These are phyloP conservation scores for Eremophila alpestris DNA, from an alignment of 2,797 vertebrate genomes.

Conservation along the genomic window DNA sequence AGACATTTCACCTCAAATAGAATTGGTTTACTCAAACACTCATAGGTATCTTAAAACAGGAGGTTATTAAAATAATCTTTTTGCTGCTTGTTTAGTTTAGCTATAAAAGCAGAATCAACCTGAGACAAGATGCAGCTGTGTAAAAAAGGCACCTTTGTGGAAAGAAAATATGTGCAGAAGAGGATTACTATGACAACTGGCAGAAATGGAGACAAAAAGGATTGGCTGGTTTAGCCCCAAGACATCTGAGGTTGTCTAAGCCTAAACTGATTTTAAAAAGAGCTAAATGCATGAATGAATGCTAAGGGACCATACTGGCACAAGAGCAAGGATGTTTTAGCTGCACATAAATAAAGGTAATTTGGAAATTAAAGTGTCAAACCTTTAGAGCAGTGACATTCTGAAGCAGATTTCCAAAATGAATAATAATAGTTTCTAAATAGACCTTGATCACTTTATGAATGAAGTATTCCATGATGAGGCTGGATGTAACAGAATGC, in stretches of 20 bases:
- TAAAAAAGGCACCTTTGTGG: neutral
- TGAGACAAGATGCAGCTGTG: neutral
- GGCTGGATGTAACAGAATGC: neutral
- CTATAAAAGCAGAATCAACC: neutral
- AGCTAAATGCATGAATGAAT: neutral
- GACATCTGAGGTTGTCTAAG: neutral
- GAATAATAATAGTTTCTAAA: neutral
- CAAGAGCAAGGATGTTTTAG: neutral
- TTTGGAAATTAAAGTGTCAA: neutral
- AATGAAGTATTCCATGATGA: neutral
- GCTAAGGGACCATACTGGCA: neutral
- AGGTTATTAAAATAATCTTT: neutral
- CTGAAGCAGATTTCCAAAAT: neutral
- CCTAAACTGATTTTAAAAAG: neutral
- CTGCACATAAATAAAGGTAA: neutral
- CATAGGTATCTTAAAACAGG: neutral
- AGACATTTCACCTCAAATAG: neutral
- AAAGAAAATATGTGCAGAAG: neutral
- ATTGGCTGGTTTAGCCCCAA: neutral
- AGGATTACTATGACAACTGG: neutral
- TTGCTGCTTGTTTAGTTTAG: neutral
- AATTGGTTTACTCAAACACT: neutral
- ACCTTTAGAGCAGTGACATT: neutral
- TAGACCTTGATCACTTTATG: neutral
- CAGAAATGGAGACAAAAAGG: neutral